Conservation (phyloP, 2,888 invertebrate genomes). For the Yponomeuta sedellus region DNA sequence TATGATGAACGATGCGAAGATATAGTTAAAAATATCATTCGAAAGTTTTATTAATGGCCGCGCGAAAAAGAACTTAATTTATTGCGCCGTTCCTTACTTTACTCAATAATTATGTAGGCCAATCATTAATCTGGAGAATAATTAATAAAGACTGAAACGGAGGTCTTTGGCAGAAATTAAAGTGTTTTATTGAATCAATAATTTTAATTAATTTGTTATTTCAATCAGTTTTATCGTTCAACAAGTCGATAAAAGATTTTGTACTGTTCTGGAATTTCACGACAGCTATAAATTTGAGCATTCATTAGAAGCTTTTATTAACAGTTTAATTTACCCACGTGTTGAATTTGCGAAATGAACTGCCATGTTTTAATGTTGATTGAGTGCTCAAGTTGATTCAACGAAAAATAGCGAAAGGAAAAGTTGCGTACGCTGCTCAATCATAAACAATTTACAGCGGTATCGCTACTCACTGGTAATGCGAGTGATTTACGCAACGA, state of each 20-base stretch:
- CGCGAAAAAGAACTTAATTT: slow-evolving; percentile 2
- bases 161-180: background rate
- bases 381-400: background rate
- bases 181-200: background rate
- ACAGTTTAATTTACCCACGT: background rate
- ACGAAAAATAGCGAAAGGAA: background rate
- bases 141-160: slow-evolving; percentile 2
- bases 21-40: background rate
- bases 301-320: background rate
- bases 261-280: background rate
- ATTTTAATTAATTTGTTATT: background rate
- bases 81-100: background rate
- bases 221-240: slow-evolving; percentile 1
- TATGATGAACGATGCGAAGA: slow-evolving; percentile 2
- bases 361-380: background rate
- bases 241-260: background rate
- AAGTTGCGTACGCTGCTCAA: background rate
- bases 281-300: background rate
- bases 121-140: slow-evolving; percentile 2
- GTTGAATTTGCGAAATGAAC: background rate
- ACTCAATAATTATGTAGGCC: background rate
- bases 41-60: slow-evolving; percentile 10
- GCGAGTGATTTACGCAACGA: background rate
- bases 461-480: background rate
- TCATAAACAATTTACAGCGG: background rate